Evolutionary conservation across 2,888 invertebrate species (phyloP).

Genomic region (Lathronympha strigana): DNA sequence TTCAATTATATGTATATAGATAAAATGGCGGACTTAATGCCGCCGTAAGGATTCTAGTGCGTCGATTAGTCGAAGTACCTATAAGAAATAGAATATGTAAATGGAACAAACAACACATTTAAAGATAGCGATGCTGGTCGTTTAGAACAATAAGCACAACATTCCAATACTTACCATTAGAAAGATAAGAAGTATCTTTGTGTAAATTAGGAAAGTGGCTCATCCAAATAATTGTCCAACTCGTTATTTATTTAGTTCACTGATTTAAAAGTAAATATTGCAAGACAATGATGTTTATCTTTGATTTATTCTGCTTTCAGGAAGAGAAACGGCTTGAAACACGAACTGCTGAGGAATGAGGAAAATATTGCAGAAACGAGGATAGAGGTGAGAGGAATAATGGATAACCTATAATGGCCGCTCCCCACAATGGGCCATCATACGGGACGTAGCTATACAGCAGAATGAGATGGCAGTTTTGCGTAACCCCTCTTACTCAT

Average conservation of each 20-base stretch:
- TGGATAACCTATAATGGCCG: background rate
- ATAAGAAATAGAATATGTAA: background rate
- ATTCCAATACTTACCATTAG: background rate
- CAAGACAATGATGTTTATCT: constrained; percentile 3
- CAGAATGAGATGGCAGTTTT: no score
- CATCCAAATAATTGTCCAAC: constrained; percentile 7
- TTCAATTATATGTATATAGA: no score
- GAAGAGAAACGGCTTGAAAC: constrained; percentile 75
- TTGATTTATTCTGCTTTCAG: constrained; percentile 57
- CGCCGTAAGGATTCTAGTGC: no score
- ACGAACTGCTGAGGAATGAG: constrained; percentile 75
- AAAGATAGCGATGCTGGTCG: constrained; percentile 9
- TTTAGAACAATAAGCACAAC: background rate
- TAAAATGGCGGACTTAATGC: no score
- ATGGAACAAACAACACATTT: constrained; percentile 8
- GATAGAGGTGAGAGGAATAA: constrained; percentile 63
- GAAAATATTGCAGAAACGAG: constrained; percentile 76
- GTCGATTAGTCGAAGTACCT: no score
- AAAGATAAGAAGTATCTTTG: constrained; percentile 18
- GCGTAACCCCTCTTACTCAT: no score
- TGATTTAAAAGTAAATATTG: constrained; percentile 14
- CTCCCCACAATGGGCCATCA: no score
- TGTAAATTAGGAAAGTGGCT: constrained; percentile 29
- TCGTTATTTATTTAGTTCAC: constrained; percentile 30
- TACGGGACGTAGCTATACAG: no score